Conservation (phyloP, 2,797 vertebrate genomes). For the Poeciliopsis turneri region DNA sequence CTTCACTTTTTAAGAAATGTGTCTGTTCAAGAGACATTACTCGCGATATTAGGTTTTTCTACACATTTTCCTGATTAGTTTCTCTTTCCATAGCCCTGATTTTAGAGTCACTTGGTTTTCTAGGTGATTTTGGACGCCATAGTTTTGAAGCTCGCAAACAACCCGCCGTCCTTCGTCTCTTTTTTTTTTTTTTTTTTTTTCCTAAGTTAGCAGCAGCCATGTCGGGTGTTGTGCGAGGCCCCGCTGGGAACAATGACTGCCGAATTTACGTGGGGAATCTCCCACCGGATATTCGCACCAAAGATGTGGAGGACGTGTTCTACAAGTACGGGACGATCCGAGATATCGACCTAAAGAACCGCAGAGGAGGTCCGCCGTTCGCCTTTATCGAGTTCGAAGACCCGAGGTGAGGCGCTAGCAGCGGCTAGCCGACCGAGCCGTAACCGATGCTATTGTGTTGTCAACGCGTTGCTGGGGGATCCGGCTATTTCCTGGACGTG, state of each 20-base stretch:
- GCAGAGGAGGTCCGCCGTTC: conserved; percentile 90
- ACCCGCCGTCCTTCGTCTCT: conserved; percentile 6
- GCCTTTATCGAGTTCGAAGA: conserved; percentile 88
- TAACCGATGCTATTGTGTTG: conserved; percentile 48
- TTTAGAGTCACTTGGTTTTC: background rate
- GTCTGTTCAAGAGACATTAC: background rate
- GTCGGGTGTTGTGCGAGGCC: conserved; percentile 84
- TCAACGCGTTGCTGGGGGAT: conserved; percentile 14
- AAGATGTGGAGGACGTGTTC: conserved; percentile 92
- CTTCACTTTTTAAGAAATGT: background rate
- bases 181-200: no score
- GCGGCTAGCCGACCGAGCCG: conserved; percentile 26
- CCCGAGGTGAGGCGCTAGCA: conserved; percentile 77
- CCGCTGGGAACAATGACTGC: conserved; percentile 87
- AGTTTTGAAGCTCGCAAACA: background rate
- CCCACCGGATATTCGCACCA: conserved; percentile 90
- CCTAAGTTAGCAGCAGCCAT: conserved; percentile 57
- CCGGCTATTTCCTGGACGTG: conserved; percentile 7
- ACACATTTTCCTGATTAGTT: background rate
- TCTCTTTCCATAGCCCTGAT: background rate
- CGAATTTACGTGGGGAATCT: conserved; percentile 92
- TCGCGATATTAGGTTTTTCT: background rate
- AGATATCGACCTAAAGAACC: conserved; percentile 92
- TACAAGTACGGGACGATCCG: conserved; percentile 93
- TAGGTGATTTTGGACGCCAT: background rate